These are phyloP conservation scores for Drosophila melanosoma DNA, from an alignment of 2,888 invertebrate species.

Conservation along the genomic window DNA sequence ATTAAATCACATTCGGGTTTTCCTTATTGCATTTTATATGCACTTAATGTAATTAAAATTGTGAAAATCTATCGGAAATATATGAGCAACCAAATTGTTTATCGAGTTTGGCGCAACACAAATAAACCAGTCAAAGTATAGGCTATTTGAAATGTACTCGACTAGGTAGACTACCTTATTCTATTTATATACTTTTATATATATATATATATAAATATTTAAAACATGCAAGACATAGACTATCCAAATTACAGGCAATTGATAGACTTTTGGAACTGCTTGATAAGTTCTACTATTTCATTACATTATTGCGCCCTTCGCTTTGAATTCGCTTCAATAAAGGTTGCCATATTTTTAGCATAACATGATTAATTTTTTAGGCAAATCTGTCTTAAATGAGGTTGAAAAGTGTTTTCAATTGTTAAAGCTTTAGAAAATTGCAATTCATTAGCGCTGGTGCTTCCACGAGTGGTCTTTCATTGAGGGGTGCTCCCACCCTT, in stretches of 20 bases:
- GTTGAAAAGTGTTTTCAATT: constrained; percentile 32
- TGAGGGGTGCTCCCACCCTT: constrained; percentile 11
- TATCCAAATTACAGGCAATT: not conserved
- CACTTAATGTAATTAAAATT: constrained; percentile 37
- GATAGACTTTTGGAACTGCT: not conserved
- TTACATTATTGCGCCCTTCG: not conserved
- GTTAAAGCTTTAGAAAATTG: constrained; percentile 8
- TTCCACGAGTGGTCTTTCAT: constrained; percentile 8
- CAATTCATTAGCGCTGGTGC: constrained; percentile 32
- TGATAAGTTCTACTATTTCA: not conserved
- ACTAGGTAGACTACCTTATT: not conserved
- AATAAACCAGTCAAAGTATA: not conserved
- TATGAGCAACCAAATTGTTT: constrained; percentile 2
- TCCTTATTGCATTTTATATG: constrained; percentile 3
- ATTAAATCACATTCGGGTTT: not conserved
- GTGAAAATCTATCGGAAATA: not conserved
- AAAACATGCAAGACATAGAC: not conserved
- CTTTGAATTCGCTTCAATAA: constrained; percentile 18
- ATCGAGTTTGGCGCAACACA: not conserved
- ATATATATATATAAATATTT: not conserved
- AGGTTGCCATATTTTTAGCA: constrained; percentile 42
- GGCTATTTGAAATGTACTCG: not conserved
- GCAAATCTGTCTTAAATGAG: constrained; percentile 32
- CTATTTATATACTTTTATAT: not conserved
- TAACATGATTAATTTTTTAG: constrained; percentile 65